phyloP scores from a whole-genome alignment of 2,888 invertebrate species.

The Idaea aversata region DNA sequence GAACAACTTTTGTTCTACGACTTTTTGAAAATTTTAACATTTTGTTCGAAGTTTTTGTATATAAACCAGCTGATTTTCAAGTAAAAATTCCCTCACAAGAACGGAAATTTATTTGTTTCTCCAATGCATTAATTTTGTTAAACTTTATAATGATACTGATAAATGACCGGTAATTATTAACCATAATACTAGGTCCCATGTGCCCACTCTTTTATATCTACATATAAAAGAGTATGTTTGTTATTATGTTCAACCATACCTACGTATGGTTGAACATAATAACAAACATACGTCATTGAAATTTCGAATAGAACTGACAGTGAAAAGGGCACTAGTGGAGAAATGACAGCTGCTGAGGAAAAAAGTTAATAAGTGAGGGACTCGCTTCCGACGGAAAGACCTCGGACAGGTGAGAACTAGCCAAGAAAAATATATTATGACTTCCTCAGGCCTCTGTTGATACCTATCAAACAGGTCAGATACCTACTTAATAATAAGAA shows the following conservation, averaged over 20 bases:
- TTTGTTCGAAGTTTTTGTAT: too few species aligned
- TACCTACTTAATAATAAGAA: not conserved
- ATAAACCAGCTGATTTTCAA: too few species aligned
- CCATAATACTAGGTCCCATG: too few species aligned
- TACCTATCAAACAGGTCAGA: not conserved
- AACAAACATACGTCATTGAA: not conserved
- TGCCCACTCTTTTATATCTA: too few species aligned
- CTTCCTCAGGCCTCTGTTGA: not conserved
- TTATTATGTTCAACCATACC: too few species aligned
- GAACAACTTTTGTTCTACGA: too few species aligned
- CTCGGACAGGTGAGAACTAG: not conserved
- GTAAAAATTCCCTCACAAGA: too few species aligned
- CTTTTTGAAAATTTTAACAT: too few species aligned
- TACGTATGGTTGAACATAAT: too few species aligned
- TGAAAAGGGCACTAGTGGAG: not conserved
- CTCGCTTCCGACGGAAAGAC: not conserved
- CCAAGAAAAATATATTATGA: not conserved
- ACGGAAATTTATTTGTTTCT: not conserved
- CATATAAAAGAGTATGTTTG: too few species aligned
- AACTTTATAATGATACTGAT: not conserved
- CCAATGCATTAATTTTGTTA: not conserved
- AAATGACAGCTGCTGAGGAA: slow-evolving; percentile 1
- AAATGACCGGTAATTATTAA: not conserved
- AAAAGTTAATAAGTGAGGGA: not conserved
- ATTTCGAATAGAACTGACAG: not conserved